Evolutionary conservation across 1,140 invertebrate species (phyloP), one percentile per base, ranked within the genome.

Genomic region (Andricus grossulariae): DNA sequence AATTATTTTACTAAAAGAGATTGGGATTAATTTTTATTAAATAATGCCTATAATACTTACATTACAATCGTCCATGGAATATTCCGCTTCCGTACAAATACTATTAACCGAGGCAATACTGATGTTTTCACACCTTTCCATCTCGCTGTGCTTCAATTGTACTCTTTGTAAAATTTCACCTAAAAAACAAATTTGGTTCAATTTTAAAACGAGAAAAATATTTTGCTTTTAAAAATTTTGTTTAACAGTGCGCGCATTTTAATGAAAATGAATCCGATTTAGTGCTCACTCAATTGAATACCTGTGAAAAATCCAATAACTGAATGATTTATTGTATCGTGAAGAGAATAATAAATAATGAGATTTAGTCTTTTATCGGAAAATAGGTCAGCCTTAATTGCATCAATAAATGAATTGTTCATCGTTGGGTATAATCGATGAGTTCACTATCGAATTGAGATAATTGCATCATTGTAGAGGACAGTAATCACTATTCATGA

Each of bases 51-150:
- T 75, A 71, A 71, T 50, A 93, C 95, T 95, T 90, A 96, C 95
- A 89, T 94, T 95, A 85, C 96, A 96, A 88, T 96, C 95, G 78
- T 96, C 94, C 83, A 94, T 94, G 72, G 95, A 94, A 85, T 95
- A 95, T 18, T 94, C 92, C n/a, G 95, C 93, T 83, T 96, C 96
- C n/a, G 95, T 95, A 86, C 96, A 97, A 78, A 97, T 92, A 84
- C 95, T 95, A 83, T 97, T 97, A 4, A 95, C 94, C 25, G 94
- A 96, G 0, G 95, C 94, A 70, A 97, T 97, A 83, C 95, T 96
- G 45, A 96, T 94, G 85, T 97, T 97, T 86, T 96, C 95, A 83
- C 96, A 97, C 70, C 93, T 94, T 80, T 95, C 94, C 95, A 96
- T 96, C 19, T 93, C 91, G 55, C 93, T 95, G 16, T 94, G 92